phyloP scores from a whole-genome alignment of 2,888 invertebrate species.

The Diaphora mendica region DNA sequence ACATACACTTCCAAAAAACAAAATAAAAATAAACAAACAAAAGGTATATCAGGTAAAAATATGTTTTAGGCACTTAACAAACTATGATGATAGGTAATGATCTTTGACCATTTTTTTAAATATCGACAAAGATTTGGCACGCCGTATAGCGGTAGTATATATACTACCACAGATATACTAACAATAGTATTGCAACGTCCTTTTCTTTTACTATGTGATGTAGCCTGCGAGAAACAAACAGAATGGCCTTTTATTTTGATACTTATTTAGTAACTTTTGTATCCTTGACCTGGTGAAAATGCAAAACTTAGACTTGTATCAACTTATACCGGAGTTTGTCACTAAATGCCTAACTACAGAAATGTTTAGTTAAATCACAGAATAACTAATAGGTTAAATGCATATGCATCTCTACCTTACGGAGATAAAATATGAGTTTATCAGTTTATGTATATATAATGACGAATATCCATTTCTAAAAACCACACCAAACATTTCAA shows the following conservation, averaged over 20 bases:
- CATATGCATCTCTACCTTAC: background rate
- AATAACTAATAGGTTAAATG: no score
- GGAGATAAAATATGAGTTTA: background rate
- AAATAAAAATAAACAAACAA: no score
- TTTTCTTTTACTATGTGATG: background rate
- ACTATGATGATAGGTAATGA: no score
- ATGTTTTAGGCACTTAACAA: no score
- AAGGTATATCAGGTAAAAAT: no score
- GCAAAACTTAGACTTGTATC: background rate
- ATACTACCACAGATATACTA: background rate
- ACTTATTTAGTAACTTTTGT: background rate
- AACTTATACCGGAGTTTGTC: background rate
- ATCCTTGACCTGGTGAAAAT: background rate
- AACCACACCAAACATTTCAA: background rate
- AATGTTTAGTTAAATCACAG: background rate
- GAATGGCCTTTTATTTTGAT: background rate
- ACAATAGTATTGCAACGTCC: background rate
- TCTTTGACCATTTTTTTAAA: no score
- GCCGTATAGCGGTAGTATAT: no score
- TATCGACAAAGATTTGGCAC: no score
- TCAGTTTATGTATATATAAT: background rate
- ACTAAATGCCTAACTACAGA: background rate
- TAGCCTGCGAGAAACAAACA: background rate
- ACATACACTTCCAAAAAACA: no score
- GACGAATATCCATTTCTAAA: background rate